A percentile compares a stretch with the other conserved stretches of the same genome.
Evolutionary conservation across 2,888 invertebrate genomes (phyloP).

Genomic region (Cerceris rybyensis): DNA sequence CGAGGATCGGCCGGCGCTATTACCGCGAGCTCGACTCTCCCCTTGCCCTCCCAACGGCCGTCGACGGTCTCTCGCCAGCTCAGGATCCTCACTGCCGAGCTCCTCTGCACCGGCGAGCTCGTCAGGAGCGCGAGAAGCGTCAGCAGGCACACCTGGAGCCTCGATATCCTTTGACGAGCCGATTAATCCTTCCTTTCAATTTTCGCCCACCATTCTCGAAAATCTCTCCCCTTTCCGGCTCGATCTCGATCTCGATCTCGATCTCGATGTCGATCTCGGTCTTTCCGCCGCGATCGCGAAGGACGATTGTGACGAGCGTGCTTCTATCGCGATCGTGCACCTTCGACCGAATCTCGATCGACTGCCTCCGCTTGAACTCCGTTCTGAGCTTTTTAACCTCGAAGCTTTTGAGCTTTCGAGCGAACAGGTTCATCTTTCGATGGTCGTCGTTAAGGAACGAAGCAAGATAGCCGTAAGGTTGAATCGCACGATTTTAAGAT

Average conservation of each 20-base stretch:
- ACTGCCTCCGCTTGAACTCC: too few relatives aligned
- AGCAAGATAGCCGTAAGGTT: too few relatives aligned
- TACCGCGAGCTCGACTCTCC: constrained; percentile 85
- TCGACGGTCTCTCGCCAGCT: constrained; percentile 33
- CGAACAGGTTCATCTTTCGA: too few relatives aligned
- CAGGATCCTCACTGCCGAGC: not conserved
- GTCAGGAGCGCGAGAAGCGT: constrained; percentile 40
- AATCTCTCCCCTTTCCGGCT: not conserved
- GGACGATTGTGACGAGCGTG: not conserved
- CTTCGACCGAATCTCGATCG: too few relatives aligned
- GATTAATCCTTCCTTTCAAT: not conserved
- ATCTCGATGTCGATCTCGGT: too few relatives aligned
- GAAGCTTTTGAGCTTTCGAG: too few relatives aligned
- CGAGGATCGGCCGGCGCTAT: constrained; percentile 85
- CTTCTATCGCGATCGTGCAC: too few relatives aligned
- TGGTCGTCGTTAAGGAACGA: too few relatives aligned
- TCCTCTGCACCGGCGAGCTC: constrained; percentile 15
- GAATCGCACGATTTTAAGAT: too few relatives aligned
- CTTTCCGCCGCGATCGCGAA: not conserved
- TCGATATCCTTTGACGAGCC: not conserved
- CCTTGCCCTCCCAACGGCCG: constrained; percentile 11
- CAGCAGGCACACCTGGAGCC: constrained; percentile 14
- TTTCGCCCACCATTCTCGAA: not conserved
- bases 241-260: not conserved
- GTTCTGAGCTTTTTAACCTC: too few relatives aligned